Percentiles rank a stretch among this genome's conserved stretches.
Evolutionary conservation across 2,888 invertebrate species (phyloP).

Genomic region (Zelleria hepariella): DNA sequence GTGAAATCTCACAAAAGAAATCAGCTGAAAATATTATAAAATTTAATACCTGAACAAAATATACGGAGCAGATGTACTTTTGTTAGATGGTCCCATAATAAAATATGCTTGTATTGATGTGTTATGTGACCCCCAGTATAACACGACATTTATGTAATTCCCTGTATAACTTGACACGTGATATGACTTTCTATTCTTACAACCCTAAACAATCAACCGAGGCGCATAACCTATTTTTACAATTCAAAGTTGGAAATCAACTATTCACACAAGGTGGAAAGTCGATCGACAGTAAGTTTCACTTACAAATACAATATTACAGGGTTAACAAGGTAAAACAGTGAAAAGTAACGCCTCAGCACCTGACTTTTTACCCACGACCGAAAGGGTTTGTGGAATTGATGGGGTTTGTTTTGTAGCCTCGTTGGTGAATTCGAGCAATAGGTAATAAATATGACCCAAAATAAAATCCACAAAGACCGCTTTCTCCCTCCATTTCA

Average conservation of each 20-base stretch:
- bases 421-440: not conserved
- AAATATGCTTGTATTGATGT: no score
- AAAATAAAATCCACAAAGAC: no score
- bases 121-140: no score
- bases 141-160: no score
- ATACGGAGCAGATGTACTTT: no score
- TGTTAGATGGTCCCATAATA: no score
- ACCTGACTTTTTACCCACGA: not conserved
- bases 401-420: not conserved
- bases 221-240: not conserved
- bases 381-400: not conserved
- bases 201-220: not conserved
- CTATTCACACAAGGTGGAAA: not conserved
- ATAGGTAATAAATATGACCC: no score
- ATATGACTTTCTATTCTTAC: not conserved
- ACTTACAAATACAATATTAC: not conserved
- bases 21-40: no score
- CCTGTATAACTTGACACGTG: not conserved
- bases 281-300: not conserved
- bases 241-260: not conserved
- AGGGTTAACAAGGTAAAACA: not conserved
- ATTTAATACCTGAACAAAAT: no score
- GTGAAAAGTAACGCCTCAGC: not conserved
- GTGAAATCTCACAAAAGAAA: no score
- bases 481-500: no score